Evolutionary conservation across 2,113 vertebrate genomes (phyloP).

Genomic region (Piprites chloris): DNA sequence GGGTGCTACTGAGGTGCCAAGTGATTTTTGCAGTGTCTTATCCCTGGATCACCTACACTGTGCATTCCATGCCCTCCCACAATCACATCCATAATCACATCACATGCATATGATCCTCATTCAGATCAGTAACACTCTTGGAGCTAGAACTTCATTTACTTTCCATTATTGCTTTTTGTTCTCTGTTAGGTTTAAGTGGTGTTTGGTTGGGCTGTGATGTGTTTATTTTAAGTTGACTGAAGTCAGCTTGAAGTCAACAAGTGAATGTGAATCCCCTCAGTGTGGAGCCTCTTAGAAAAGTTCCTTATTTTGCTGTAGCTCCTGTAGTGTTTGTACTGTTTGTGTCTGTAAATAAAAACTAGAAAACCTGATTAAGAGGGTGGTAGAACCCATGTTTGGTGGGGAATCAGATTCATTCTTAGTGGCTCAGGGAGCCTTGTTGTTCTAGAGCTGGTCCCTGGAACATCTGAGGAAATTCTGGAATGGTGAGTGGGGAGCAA

Average conservation of each 20-base stretch:
- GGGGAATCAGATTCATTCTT: neutral
- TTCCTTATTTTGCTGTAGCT: neutral
- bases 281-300: neutral
- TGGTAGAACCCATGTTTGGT: neutral
- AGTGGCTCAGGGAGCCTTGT: neutral
- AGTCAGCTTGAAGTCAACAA: neutral
- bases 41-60: rapidly evolving
- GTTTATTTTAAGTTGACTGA: neutral
- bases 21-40: neutral
- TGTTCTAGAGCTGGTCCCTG: neutral
- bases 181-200: neutral
- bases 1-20: neutral
- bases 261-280: neutral
- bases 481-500: neutral
- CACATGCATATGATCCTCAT: neutral
- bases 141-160: neutral
- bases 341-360: neutral
- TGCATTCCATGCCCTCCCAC: neutral
- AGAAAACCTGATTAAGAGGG: rapidly evolving
- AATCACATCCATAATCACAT: rapidly evolving
- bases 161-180: neutral
- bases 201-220: neutral
- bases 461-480: neutral
- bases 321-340: neutral
- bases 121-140: neutral